Evolutionary conservation across 2,888 invertebrate genomes (phyloP), one percentile per base, ranked within the genome.

Genomic region (Lithophane semibrunnea): DNA sequence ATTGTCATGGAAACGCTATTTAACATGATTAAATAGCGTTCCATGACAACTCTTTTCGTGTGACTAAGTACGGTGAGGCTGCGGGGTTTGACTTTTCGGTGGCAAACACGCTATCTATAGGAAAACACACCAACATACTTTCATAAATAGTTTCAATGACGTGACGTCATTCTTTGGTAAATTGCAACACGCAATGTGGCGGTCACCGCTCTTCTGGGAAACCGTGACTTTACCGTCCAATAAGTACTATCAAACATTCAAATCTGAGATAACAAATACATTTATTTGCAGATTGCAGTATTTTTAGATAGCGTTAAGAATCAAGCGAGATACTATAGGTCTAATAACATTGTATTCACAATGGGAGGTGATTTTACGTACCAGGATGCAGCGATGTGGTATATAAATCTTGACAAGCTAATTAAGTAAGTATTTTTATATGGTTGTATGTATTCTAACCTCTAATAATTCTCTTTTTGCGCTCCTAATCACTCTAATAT

Each of bases 301-400:
- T 98, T 98, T 91, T 89, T 97, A 83, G 91, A 94, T 13, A 97
- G 97, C 90, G 97, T 97, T n/a, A 90, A 91, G 54, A 90, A 90
- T 1, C 97, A 98, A 97, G 95, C 97, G 0, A 89, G 91, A 21
- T 91, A 93, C 71, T 98, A 98, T 92, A 94, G 97, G 54, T 98
- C 98, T 2, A 97, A 98, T 88, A 98, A 99, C 91, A 96, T 99
- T 0, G 97, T 98, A 74, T 92, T 99, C 76, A 98, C 99, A 0
- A 99, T 99, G 99, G 99, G 99, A 0, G 98, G 98, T 49, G 99
- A 99, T 94, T 99, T 99, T 92, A 98, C 98, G 13, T 99, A 98
- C 92, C 98, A 98, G 91, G 97, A 98, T 89, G 99, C 99, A 0
- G 96, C 97, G 80, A 97, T 97, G 93, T 98, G 98, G 97, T 99